A percentile compares a stretch with the other conserved stretches of the same genome.
Conservation (phyloP, 1,140 invertebrate species). For the Spodoptera frugiperda region DNA sequence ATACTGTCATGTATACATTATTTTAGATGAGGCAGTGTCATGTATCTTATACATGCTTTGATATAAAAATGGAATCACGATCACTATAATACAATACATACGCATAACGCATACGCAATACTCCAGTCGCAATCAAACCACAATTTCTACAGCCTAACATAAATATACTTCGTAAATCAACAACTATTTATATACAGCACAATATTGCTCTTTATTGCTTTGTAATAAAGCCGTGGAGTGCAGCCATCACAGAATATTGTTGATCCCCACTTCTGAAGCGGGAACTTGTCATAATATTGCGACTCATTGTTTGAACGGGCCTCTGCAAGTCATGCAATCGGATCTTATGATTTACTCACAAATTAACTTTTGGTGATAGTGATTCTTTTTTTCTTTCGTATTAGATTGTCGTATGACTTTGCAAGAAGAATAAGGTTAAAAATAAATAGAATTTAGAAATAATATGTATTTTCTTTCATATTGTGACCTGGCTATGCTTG, state of each 20-base stretch:
- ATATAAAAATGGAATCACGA: no score
- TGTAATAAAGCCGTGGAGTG: not conserved
- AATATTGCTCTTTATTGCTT: not conserved
- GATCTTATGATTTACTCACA: slow-evolving; percentile 16
- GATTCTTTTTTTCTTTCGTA: not conserved
- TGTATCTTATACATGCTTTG: no score
- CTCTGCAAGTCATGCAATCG: slow-evolving; percentile 37
- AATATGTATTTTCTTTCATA: not conserved
- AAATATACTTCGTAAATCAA: no score
- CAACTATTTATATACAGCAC: no score
- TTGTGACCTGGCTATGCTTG: no score
- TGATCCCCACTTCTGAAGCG: slow-evolving; percentile 35
- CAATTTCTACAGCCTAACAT: no score
- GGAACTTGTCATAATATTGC: slow-evolving; percentile 46
- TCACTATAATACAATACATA: no score
- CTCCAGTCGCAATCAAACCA: no score
- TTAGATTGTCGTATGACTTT: not conserved
- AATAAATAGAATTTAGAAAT: not conserved
- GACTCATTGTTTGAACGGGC: slow-evolving; percentile 43
- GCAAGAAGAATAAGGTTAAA: not conserved
- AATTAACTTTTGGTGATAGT: not conserved
- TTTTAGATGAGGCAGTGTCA: no score
- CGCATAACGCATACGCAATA: no score
- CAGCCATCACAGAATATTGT: slow-evolving; percentile 21
- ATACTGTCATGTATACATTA: no score